Base-by-base conservation (phyloP, 2,888 invertebrate species). In the Morpho achilles region DNA sequence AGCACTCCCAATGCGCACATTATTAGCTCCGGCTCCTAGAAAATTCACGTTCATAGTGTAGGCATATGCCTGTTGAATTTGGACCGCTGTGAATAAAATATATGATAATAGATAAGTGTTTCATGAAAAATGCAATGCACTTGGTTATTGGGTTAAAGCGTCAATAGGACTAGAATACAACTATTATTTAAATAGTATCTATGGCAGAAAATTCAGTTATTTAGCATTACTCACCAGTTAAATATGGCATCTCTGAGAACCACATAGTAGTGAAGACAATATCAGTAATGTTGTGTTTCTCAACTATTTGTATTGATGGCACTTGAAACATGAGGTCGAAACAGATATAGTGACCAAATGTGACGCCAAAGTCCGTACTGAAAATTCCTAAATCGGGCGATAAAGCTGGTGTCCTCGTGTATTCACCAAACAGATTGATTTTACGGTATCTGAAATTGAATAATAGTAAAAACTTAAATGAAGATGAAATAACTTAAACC, bases 161-260 rank as follows among this genome's bases (percentile, higher is more conserved):
- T 32, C 5, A 5, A 32, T 32, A 5, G 3, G 32, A 32, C 32
- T 5, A 32, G 32, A 32, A 32, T 32, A 32, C 5, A 32, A 32
- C 32, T 32, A 32, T 5, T 32, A 32, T 5, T 32, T 32, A 32
- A 32, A 32, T 32, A 32, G 32, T 32, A 32, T 32, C 5, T 3
- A 32, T 0, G 3, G 32, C 3, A 32, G 32, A n/a, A 39, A 4
- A 39, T 39, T 48, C 40, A 39, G n/a, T 40, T 42, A 8, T 9
- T 16, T 16, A n/a, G n/a, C 16, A 9, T 44, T 7, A 53, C 73
- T 75, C 67, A 93, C 94, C 94, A 66, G 94, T 94, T 53, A 95
- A 80, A 74, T 94, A 96, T 0, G 97, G 97, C 59, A 96, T 76
- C 72, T 96, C 95, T 0, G 96, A 95, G 70, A 95, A 95, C 97